Conservation (phyloP, 2,888 invertebrate genomes). For the Drosophila multiciliata region DNA sequence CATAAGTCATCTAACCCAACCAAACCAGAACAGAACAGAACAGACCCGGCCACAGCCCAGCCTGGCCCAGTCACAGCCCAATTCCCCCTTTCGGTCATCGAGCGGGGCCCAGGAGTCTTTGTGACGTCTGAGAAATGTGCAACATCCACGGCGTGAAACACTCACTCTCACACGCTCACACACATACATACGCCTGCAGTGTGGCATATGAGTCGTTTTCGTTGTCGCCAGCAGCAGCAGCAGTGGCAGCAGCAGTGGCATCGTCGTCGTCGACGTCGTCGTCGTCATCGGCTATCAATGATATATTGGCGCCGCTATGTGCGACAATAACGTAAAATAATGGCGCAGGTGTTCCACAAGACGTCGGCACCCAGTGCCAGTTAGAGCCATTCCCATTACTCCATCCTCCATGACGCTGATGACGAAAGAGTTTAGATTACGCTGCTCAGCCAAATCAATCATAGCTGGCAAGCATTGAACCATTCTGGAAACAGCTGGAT, state of each 20-base stretch:
- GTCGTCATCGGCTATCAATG: conserved; percentile 65
- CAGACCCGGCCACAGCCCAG: conserved; percentile 17
- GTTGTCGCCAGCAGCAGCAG: conserved; percentile 13
- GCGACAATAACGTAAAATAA: conserved; percentile 82
- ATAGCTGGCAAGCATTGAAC: conserved; percentile 36
- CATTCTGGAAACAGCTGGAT: neutral
- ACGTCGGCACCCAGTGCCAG: conserved; percentile 23
- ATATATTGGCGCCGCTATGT: conserved; percentile 71
- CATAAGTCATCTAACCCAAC: conserved; percentile 76
- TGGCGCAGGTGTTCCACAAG: conserved; percentile 80
- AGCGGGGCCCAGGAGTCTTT: conserved; percentile 57
- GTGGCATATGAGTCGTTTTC: conserved; percentile 53
- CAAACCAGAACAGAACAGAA: neutral
- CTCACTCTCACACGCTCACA: conserved; percentile 35
- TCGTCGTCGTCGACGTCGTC: conserved; percentile 23
- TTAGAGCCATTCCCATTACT: neutral
- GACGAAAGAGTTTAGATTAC: conserved; percentile 77
- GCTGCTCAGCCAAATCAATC: conserved; percentile 72
- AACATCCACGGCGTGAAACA: conserved; percentile 66
- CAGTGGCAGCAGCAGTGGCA: conserved; percentile 2
- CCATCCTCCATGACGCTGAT: conserved; percentile 29
- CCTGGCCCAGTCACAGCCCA: conserved; percentile 13
- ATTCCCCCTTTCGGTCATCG: conserved; percentile 46
- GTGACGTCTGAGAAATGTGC: conserved; percentile 81
- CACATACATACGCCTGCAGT: neutral